Conservation (phyloP, 2,113 vertebrate species). For the Pica pica region DNA sequence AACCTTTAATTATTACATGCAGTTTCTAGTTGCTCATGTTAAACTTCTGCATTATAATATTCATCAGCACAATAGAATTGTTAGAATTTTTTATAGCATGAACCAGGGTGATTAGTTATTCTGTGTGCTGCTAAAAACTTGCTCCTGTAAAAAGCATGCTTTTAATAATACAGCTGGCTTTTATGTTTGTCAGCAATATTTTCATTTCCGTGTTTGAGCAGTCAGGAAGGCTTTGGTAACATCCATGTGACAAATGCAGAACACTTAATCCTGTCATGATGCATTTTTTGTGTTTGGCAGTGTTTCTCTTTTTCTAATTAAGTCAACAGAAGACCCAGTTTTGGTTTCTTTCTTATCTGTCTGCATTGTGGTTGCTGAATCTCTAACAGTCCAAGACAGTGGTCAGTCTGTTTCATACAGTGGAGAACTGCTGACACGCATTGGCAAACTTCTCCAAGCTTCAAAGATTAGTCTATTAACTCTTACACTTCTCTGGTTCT, state of each 20-base stretch:
- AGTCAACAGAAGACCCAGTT: neutral
- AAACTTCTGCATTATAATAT: neutral
- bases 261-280: neutral
- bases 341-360: neutral
- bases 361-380: neutral
- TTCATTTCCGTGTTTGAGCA: neutral
- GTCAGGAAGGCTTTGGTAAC: neutral
- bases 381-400: neutral
- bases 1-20: neutral
- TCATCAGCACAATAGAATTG: neutral
- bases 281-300: neutral
- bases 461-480: neutral
- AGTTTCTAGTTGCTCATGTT: neutral
- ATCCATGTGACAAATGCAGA: neutral
- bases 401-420: neutral
- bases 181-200: conserved; percentile 7
- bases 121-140: neutral
- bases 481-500: neutral
- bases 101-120: neutral
- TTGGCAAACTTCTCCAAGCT: neutral
- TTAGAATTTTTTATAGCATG: neutral
- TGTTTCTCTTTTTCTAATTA: neutral
- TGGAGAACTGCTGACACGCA: rapidly evolving
- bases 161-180: conserved; percentile 16
- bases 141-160: neutral